A percentile compares a stretch with the other conserved stretches of the same genome.
Evolutionary conservation across 2,888 invertebrate species (phyloP).

Genomic region (Rhodophaea formosa): DNA sequence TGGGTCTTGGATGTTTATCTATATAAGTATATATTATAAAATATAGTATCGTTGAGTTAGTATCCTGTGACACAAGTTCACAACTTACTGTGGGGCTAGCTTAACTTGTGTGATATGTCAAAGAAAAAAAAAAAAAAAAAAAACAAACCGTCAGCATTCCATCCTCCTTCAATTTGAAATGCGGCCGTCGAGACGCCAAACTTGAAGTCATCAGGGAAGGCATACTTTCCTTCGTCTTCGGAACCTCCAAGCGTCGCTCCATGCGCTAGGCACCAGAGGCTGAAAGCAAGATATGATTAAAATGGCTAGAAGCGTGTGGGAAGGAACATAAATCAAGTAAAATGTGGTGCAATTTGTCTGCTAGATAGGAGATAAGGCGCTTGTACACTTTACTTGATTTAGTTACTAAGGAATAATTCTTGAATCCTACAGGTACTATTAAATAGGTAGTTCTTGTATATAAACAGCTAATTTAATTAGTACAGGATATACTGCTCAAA

Average conservation of each 20-base stretch:
- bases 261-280: constrained; percentile 53
- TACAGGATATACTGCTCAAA: too few species aligned
- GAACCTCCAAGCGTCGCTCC: constrained; percentile 32
- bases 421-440: background rate
- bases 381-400: background rate
- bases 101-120: too few species aligned
- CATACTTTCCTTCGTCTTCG: constrained; percentile 46
- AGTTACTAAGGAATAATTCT: background rate
- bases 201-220: constrained; percentile 80
- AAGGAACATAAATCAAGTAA: constrained; percentile 22
- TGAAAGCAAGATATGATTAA: constrained; percentile 27
- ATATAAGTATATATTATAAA: too few species aligned
- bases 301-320: background rate
- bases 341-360: constrained; percentile 29
- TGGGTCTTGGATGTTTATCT: too few species aligned
- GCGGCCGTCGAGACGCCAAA: constrained; percentile 83
- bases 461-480: too few species aligned
- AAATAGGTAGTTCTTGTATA: too few species aligned
- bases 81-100: too few species aligned
- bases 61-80: too few species aligned
- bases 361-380: constrained; percentile 21
- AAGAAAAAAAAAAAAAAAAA: too few species aligned
- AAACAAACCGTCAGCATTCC: constrained; percentile 70
- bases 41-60: too few species aligned
- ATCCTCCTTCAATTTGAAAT: constrained; percentile 83